These are phyloP conservation scores for Oscheius sp. DNA, from an alignment of 2,888 invertebrate genomes.

Conservation along the genomic window DNA sequence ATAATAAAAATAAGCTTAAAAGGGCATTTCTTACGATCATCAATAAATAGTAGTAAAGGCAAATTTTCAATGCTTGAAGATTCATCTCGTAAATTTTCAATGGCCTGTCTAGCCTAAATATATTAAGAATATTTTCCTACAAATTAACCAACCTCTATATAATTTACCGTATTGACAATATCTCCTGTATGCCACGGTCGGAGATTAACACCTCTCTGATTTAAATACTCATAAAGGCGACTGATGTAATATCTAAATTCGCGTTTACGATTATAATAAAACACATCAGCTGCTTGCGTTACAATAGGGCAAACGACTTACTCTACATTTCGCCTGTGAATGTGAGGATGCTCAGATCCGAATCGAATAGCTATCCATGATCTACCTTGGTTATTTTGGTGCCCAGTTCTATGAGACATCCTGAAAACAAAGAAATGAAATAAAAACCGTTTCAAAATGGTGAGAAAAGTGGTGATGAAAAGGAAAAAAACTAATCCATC, in stretches of 20 bases:
- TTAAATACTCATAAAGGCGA: not conserved
- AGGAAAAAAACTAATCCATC: no score
- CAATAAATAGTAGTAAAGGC: constrained; percentile 16
- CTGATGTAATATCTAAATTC: not conserved
- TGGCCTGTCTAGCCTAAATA: not conserved
- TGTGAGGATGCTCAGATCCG: not conserved
- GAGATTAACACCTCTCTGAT: not conserved
- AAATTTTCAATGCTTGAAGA: not conserved
- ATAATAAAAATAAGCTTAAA: not conserved
- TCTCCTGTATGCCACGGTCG: no score
- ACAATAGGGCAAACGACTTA: no score
- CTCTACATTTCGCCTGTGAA: not conserved
- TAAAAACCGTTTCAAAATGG: no score
- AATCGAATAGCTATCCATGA: not conserved
- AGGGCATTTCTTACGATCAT: constrained; percentile 4
- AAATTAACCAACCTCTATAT: not conserved
- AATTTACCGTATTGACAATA: not conserved
- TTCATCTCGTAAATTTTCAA: not conserved
- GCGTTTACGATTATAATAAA: not conserved
- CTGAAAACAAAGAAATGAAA: no score
- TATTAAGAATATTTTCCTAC: no score
- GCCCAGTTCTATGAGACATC: no score
- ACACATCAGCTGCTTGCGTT: no score
- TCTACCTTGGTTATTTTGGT: not conserved
- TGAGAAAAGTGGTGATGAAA: no score